Base-by-base conservation (phyloP, 2,113 vertebrate species). In the Pseudopodoces humilis region DNA sequence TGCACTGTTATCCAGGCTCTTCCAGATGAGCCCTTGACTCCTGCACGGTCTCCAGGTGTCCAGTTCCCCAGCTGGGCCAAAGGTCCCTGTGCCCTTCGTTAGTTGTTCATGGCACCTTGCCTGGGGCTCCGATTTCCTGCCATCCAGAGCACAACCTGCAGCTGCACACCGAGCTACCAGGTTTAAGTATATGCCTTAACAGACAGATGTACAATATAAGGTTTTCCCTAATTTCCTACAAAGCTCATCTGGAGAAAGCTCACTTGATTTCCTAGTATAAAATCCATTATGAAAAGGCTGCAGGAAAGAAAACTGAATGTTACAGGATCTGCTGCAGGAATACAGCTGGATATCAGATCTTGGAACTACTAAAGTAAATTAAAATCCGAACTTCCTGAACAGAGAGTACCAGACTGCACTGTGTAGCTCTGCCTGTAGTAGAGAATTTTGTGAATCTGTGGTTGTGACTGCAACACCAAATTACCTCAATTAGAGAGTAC, bases 11-110 rank as follows among this genome's bases (percentile, higher is more conserved):
- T 69, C 35, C 23, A 47, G 31, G 6, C 25, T 63, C 25, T 49
- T 76, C n/a, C 41, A 35, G 21, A 14, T 33, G 41, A 20, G 43
- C 19, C 17, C 21, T 49, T 22, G 13, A 30, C 22, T 69, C 25
- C 41, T 56, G 55, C 31, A 8, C 0, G 0, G 25, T 63, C 47
- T 83, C 35, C 0, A 0, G 20, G 24, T 55, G 27, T 65, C 37
- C 30, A 10, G 31, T 35, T 22, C 23, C 15, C 33, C 44, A n/a
- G 17, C 35, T 62, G 14, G 41, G 62, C 24, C n/a, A 41, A 23
- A 53, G 39, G 9, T 69, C 21, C 17, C 24, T 33, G 6, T 35
- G n/a, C 55, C 28, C 28, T 39, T 46, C 20, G 5, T 46, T 53
- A 28, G 15, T 19, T 69, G 10, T 35, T 69, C 14, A 1, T 43